phyloP scores from a whole-genome alignment of 1,140 invertebrate genomes.

The Scaptomyza pallida region DNA sequence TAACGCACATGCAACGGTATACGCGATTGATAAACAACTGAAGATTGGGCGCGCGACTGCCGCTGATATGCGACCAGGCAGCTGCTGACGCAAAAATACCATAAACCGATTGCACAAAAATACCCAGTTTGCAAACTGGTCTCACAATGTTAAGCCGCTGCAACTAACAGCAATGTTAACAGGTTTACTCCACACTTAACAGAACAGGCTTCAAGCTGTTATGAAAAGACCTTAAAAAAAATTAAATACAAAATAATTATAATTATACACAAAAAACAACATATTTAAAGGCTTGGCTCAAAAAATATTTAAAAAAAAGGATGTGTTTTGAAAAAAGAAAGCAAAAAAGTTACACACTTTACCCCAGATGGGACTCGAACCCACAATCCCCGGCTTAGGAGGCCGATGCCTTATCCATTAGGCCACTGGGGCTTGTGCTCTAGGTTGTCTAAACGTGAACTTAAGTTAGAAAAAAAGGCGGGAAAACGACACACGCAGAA shows the following conservation, averaged over 20 bases:
- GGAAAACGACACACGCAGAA: constrained; percentile 2
- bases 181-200: constrained; percentile 11
- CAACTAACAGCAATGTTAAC: constrained; percentile 1
- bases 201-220: background rate
- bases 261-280: too few relatives aligned
- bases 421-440: constrained; percentile 52
- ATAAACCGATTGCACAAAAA: background rate
- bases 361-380: constrained; percentile 68
- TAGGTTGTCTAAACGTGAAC: background rate
- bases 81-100: constrained; percentile 17
- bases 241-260: too few relatives aligned
- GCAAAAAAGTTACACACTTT: constrained; percentile 8
- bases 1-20: constrained; percentile 36
- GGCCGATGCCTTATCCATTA: constrained; percentile 77
- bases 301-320: background rate
- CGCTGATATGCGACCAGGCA: constrained; percentile 26
- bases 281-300: background rate
- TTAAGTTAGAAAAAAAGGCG: constrained; percentile 4
- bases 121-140: background rate
- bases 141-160: constrained; percentile 9
- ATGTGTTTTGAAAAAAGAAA: background rate
- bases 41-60: constrained; percentile 43
- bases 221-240: too few relatives aligned
- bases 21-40: constrained; percentile 53
- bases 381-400: constrained; percentile 77